These are phyloP conservation scores for Reticulitermes lucifugus DNA, from an alignment of 2,888 invertebrate species.

Conservation along the genomic window DNA sequence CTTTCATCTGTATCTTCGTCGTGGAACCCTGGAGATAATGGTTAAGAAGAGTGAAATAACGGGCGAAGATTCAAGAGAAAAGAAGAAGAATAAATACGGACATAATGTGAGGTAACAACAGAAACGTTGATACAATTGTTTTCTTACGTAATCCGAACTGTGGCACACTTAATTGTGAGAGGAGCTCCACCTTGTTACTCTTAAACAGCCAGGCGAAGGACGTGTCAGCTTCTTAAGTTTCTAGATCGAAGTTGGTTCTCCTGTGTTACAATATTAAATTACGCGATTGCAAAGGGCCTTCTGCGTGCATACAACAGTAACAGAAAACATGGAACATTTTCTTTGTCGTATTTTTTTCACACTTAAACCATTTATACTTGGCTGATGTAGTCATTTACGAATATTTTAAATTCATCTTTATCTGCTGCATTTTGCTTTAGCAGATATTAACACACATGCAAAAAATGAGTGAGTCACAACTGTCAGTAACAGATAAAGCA, in stretches of 20 bases:
- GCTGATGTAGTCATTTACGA: no score
- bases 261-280: not conserved
- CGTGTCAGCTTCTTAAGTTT: not conserved
- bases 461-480: no score
- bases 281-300: not conserved
- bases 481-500: no score
- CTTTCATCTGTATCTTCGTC: not conserved
- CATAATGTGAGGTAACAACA: not conserved
- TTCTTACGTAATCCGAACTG: conserved; percentile 15
- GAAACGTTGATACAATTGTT: not conserved
- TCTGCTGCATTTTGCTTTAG: no score
- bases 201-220: not conserved
- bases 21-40: not conserved
- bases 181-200: not conserved
- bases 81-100: not conserved
- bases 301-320: no score
- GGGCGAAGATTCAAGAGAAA: not conserved
- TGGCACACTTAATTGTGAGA: not conserved
- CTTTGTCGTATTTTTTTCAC: no score
- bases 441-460: no score
- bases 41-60: not conserved
- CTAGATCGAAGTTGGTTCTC: not conserved
- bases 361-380: no score
- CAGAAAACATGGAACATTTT: no score
- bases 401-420: no score